phyloP scores from a whole-genome alignment of 2,888 invertebrate species.

The Lissonota sp. region DNA sequence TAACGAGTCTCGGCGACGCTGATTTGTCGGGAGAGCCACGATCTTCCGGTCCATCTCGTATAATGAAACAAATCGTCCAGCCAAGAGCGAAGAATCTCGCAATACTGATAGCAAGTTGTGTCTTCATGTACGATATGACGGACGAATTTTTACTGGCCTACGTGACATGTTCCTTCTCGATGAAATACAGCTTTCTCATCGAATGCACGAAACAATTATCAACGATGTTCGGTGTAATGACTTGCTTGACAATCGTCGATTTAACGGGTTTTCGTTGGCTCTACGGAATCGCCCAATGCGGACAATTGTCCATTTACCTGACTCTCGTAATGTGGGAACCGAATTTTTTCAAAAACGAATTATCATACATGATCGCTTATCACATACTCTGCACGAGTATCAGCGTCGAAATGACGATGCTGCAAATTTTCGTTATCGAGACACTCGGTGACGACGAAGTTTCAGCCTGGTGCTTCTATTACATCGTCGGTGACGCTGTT shows the following conservation, averaged over 20 bases:
- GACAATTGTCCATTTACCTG: constrained; percentile 21
- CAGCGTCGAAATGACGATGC: constrained; percentile 41
- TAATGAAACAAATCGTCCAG: constrained; percentile 49
- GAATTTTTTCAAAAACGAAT: neutral
- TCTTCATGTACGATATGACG: constrained; percentile 22
- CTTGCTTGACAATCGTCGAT: constrained; percentile 49
- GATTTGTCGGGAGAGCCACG: constrained; percentile 41
- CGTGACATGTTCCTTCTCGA: constrained; percentile 29
- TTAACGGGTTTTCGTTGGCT: constrained; percentile 52
- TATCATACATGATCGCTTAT: constrained; percentile 40
- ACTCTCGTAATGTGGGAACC: constrained; percentile 39
- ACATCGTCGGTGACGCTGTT: constrained; percentile 26
- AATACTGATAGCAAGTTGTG: constrained; percentile 27
- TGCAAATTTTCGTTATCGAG: constrained; percentile 49
- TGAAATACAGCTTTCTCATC: constrained; percentile 26
- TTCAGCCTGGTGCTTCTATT: constrained; percentile 60
- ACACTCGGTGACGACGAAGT: constrained; percentile 59
- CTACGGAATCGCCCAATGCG: constrained; percentile 25
- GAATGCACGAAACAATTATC: constrained; percentile 29
- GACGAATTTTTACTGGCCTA: constrained; percentile 47
- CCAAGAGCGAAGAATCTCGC: constrained; percentile 42
- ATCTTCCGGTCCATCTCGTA: constrained; percentile 33
- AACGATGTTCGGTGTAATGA: constrained; percentile 54
- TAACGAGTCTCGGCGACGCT: constrained; percentile 31
- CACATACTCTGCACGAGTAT: constrained; percentile 40